Evolutionary conservation across 2,888 invertebrate genomes (phyloP), one percentile per base, ranked within the genome.

Genomic region (Drosophila nigritarsus): DNA sequence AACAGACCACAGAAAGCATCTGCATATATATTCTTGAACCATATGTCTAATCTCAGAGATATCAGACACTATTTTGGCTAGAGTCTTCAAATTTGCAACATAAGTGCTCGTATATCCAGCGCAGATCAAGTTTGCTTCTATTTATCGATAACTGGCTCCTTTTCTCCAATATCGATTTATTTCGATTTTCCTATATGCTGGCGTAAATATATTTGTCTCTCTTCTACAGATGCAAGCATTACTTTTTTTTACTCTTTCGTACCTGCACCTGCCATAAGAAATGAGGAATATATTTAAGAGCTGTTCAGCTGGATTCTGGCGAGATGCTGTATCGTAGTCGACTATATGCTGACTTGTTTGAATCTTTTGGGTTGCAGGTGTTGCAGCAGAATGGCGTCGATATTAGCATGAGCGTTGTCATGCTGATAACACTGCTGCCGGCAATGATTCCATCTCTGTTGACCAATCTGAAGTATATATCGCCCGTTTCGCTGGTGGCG

Each of bases 401-500:
- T 15, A 82, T 92, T 0, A 89, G 91, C 80, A 81, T 85, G 74
- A 86, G 70, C 40, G 49, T 89, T 20, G 87, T 83, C 6, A 92
- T 92, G 92, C 73, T 90, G 3, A 82, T 92, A 34, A 85, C 91
- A 0, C 64, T 92, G 30, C 64, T 91, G 40, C 92, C 92, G 0
- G 92, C 91, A 5, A 91, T 92, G 87, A 74, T 92, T 32, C 92
- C 92, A 4, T 92, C 92, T 7, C 68, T 92, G 49, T 71, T 92
- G 81, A 92, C 92, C 27, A 92, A 92, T 40, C 71, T 92, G 0
- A 92, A 92, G 73, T 92, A 91, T 65, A 89, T 92, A 27, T 96
- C 97, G 4, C 96, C 97, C 0, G 94, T 97, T 45, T 97, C 97
- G 0, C 94, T 96, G 73, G 86, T 97, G 58, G 97, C 98, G 15